phyloP scores from a whole-genome alignment of 2,888 invertebrate species.

The Hanleya hanleyi region DNA sequence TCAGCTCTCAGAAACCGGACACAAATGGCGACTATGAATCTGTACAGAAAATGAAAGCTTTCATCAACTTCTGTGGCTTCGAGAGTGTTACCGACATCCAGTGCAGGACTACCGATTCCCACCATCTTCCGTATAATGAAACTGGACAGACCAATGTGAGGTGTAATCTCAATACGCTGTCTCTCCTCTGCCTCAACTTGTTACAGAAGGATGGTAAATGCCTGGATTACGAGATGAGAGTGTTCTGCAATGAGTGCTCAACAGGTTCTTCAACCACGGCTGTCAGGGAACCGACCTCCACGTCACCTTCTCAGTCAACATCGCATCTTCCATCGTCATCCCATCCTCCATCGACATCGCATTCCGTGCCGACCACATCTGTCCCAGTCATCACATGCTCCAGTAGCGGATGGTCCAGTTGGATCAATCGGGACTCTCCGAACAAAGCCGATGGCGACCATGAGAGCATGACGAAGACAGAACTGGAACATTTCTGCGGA shows the following conservation, averaged over 20 bases:
- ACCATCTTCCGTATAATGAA: constrained; percentile 40
- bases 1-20: constrained; percentile 50
- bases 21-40: constrained; percentile 48
- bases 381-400: constrained; percentile 9
- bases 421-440: constrained; percentile 58
- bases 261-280: constrained; percentile 18
- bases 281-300: constrained; percentile 12
- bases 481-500: constrained; percentile 51
- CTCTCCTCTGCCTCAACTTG: background rate
- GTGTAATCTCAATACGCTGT: constrained; percentile 20
- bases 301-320: no score
- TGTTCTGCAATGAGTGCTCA: constrained; percentile 71
- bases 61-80: constrained; percentile 44
- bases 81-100: constrained; percentile 36
- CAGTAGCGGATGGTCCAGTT: constrained; percentile 48
- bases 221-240: constrained; percentile 86
- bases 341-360: constrained; percentile 15
- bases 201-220: constrained; percentile 73
- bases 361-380: background rate
- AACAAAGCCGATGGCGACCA: constrained; percentile 20
- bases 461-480: constrained; percentile 41
- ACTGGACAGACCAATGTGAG: constrained; percentile 44
- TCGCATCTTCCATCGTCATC: constrained; percentile 5
- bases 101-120: constrained; percentile 52
- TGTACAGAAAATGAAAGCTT: constrained; percentile 40